phyloP scores from a whole-genome alignment of 1,140 invertebrate genomes.

The Panonychus citri region DNA sequence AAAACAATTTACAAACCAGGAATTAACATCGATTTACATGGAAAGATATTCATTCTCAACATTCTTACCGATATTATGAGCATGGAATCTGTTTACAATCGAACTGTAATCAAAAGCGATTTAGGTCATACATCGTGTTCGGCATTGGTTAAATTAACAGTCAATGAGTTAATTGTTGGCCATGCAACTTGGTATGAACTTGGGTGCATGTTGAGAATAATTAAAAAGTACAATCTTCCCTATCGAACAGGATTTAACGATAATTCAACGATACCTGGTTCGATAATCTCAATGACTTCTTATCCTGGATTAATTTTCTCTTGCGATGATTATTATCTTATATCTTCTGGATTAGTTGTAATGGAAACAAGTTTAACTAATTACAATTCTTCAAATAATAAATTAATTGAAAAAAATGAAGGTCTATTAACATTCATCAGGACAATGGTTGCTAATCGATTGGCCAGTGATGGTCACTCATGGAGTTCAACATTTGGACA shows the following conservation, averaged over 20 bases:
- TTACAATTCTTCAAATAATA: constrained; percentile 35
- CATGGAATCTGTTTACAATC: background rate
- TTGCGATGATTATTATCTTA: constrained; percentile 62
- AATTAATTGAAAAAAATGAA: constrained; percentile 29
- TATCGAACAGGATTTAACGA: background rate
- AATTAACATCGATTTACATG: background rate
- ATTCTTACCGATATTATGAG: constrained; percentile 21
- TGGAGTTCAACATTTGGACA: constrained; percentile 38
- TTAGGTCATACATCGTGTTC: constrained; percentile 30
- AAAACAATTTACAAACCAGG: background rate
- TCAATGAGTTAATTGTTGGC: constrained; percentile 32
- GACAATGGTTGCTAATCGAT: constrained; percentile 58
- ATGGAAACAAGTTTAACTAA: constrained; percentile 51
- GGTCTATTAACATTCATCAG: constrained; percentile 51
- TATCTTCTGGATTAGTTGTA: constrained; percentile 36
- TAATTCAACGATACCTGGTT: constrained; percentile 31
- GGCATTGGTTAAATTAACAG: constrained; percentile 34
- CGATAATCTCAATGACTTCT: constrained; percentile 49
- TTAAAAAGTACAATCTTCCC: constrained; percentile 52
- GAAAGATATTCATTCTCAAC: constrained; percentile 14
- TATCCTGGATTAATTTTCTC: constrained; percentile 68
- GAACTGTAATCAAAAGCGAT: constrained; percentile 7
- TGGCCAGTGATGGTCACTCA: constrained; percentile 39
- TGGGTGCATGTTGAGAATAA: constrained; percentile 56
- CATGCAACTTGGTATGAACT: constrained; percentile 51